Conservation (phyloP, 2,113 vertebrate species). For the Oncorhynchus nerka region DNA sequence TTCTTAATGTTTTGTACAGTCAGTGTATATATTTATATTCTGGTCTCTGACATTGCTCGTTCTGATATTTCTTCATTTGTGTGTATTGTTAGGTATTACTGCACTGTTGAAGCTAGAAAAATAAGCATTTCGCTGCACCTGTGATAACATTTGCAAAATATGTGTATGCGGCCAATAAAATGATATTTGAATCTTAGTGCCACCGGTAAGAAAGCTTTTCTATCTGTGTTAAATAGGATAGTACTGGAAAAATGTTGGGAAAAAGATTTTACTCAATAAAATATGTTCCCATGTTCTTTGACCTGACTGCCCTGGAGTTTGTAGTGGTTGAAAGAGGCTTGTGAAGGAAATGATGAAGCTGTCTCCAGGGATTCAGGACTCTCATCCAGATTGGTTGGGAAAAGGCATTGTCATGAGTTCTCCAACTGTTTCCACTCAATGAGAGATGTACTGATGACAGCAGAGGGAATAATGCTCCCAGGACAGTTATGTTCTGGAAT, state of each 20-base stretch:
- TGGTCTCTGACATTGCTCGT: too few species aligned
- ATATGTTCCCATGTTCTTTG: neutral
- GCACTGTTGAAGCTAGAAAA: too few species aligned
- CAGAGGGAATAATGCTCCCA: slow-evolving; percentile 48
- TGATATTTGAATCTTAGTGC: too few species aligned
- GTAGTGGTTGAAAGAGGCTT: neutral
- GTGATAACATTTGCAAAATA: too few species aligned
- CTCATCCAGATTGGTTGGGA: slow-evolving; percentile 33
- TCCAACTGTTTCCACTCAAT: slow-evolving; percentile 22
- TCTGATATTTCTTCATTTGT: too few species aligned
- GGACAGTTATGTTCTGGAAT: slow-evolving; percentile 58
- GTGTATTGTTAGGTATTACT: too few species aligned
- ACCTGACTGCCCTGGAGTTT: neutral
- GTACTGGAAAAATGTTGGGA: neutral
- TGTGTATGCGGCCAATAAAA: too few species aligned
- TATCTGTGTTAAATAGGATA: too few species aligned
- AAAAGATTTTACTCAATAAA: neutral
- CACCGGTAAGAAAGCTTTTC: too few species aligned
- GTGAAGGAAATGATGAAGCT: neutral
- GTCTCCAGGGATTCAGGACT: slow-evolving; percentile 37
- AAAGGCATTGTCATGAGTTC: slow-evolving; percentile 41
- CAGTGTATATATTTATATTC: too few species aligned
- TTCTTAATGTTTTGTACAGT: too few species aligned
- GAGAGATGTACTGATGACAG: neutral
- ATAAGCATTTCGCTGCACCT: too few species aligned